Conservation (phyloP, 2,888 invertebrate species). For the Melinaea menophilus region DNA sequence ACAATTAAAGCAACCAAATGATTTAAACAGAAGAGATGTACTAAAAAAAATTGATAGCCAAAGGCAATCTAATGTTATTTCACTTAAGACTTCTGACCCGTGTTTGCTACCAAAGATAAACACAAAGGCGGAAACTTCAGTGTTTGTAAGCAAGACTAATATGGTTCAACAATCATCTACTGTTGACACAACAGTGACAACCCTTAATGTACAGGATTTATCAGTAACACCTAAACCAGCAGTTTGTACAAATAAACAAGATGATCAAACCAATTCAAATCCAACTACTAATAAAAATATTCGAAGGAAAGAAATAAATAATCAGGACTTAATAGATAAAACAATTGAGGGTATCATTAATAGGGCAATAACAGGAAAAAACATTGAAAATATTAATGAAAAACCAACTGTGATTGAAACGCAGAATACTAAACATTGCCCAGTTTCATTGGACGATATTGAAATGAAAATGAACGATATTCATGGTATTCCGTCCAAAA, state of each 20-base stretch:
- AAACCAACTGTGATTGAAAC: slow-evolving; percentile 31
- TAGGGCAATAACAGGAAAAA: slow-evolving; percentile 46
- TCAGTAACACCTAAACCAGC: slow-evolving; percentile 37
- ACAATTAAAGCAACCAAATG: slow-evolving; percentile 68
- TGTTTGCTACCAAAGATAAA: slow-evolving; percentile 39
- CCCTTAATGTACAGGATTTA: slow-evolving; percentile 19
- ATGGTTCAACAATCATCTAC: slow-evolving; percentile 20
- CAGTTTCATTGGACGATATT: slow-evolving; percentile 55
- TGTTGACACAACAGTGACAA: slow-evolving; percentile 18
- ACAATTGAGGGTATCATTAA: slow-evolving; percentile 69
- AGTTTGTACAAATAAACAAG: slow-evolving; percentile 36
- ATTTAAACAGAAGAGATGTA: slow-evolving; percentile 68
- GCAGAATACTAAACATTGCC: slow-evolving; percentile 34
- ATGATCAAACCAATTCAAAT: slow-evolving; percentile 31
- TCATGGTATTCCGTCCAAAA: slow-evolving; percentile 65
- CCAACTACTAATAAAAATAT: slow-evolving; percentile 35
- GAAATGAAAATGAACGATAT: slow-evolving; percentile 73
- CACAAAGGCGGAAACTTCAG: slow-evolving; percentile 50
- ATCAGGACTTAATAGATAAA: slow-evolving; percentile 66
- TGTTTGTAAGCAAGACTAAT: slow-evolving; percentile 46
- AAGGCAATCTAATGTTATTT: slow-evolving; percentile 51
- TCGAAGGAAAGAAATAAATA: slow-evolving; percentile 53
- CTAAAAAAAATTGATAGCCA: slow-evolving; percentile 68
- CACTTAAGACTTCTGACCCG: slow-evolving; percentile 52
- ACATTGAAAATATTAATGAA: slow-evolving; percentile 33